Evolutionary conservation across 2,113 vertebrate genomes (phyloP).

Genomic region (Hippocampus abdominalis): DNA sequence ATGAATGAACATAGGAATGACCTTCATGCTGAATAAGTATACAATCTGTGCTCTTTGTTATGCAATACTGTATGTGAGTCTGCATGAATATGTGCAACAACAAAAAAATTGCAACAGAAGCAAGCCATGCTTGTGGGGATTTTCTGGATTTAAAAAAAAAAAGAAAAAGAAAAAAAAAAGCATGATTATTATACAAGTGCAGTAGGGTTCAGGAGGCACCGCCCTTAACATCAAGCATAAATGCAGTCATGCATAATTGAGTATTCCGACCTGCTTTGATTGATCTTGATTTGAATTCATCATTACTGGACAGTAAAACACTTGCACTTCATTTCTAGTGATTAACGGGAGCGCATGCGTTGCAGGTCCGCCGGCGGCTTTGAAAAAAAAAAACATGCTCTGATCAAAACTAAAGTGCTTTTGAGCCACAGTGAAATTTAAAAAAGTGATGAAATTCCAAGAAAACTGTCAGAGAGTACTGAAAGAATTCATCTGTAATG

Average conservation of each 20-base stretch:
- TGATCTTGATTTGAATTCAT: neutral
- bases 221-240: neutral
- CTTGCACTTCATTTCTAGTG: no score
- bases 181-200: neutral
- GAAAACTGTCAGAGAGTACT: no score
- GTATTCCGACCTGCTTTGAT: neutral
- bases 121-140: neutral
- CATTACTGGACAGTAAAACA: no score
- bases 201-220: neutral
- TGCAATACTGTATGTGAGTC: neutral
- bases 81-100: neutral
- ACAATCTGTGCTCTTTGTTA: neutral
- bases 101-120: conserved; percentile 1
- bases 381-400: neutral
- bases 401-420: neutral
- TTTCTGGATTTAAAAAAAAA: neutral
- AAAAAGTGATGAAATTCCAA: no score
- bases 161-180: neutral
- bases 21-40: conserved; percentile 1
- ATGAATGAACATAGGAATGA: neutral
- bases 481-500: no score
- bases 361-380: no score
- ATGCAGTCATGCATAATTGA: neutral
- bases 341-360: no score
- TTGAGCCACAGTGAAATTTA: no score